Percentiles rank a stretch among this genome's conserved stretches.
phyloP scores from a whole-genome alignment of 2,888 invertebrate genomes.

The Caenorhabditis afra region DNA sequence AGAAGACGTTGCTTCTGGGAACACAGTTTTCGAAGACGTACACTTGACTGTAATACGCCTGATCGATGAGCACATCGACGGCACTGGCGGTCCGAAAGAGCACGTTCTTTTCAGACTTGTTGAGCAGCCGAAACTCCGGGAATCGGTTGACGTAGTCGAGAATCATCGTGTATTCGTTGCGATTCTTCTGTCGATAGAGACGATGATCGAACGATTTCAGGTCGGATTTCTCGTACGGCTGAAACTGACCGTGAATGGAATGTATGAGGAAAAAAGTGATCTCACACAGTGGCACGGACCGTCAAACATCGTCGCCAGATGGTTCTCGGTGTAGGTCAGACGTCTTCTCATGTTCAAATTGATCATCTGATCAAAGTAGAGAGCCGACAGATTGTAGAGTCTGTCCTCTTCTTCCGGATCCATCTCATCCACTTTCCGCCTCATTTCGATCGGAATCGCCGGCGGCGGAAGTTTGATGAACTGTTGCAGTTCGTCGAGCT shows the following conservation, averaged over 20 bases:
- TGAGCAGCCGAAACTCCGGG: conserved; percentile 44
- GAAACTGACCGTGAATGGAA: too few relatives aligned
- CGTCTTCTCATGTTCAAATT: conserved; percentile 46
- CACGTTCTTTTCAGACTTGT: conserved; percentile 54
- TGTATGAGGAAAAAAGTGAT: background rate
- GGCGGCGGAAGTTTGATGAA: conserved; percentile 28
- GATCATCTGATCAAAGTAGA: conserved; percentile 44
- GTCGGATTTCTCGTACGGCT: conserved; percentile 52
- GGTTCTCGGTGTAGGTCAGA: conserved; percentile 44
- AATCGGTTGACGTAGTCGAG: conserved; percentile 51
- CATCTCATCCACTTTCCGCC: too few relatives aligned
- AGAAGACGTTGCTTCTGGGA: background rate
- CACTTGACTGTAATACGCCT: conserved; percentile 47
- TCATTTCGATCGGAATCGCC: background rate
- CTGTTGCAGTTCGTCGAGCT: conserved; percentile 36
- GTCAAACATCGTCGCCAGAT: conserved; percentile 40
- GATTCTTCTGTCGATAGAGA: conserved; percentile 37
- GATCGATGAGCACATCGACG: conserved; percentile 40
- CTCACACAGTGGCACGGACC: conserved; percentile 50
- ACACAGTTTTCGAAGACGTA: too few relatives aligned
- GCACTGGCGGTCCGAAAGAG: conserved; percentile 49
- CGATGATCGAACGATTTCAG: conserved; percentile 44
- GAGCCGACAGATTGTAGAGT: conserved; percentile 11
- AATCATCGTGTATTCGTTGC: conserved; percentile 55
- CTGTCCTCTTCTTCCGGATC: conserved; percentile 21